Conservation (phyloP, 1,140 invertebrate species). For the Diabrotica virgifera region DNA sequence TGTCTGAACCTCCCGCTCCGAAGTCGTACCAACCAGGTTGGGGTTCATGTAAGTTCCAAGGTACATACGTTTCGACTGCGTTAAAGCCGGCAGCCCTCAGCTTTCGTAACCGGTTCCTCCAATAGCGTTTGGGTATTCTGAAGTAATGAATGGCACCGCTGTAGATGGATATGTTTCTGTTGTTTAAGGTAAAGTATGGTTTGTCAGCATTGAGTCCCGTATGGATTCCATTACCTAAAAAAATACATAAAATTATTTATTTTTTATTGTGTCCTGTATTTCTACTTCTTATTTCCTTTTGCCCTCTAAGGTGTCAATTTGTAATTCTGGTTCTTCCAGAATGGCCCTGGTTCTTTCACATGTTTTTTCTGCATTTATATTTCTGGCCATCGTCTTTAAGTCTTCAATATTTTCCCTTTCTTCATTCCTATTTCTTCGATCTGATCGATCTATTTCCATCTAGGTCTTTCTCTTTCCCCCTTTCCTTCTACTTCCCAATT, state of each 20-base stretch:
- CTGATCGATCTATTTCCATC: too few species aligned
- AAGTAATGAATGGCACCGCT: slow-evolving; percentile 89
- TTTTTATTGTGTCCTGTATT: too few species aligned
- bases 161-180: slow-evolving; percentile 35
- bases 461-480: too few species aligned
- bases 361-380: too few species aligned
- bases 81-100: slow-evolving; percentile 69
- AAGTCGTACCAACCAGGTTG: slow-evolving; percentile 57
- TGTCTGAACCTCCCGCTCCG: slow-evolving; percentile 75
- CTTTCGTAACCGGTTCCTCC: slow-evolving; percentile 21
- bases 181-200: slow-evolving; percentile 36
- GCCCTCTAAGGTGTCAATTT: too few species aligned
- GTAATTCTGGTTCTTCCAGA: too few species aligned
- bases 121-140: slow-evolving; percentile 64
- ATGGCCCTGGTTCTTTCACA: too few species aligned
- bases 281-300: too few species aligned
- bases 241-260: background rate
- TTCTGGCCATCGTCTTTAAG: too few species aligned
- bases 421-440: too few species aligned
- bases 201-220: slow-evolving; percentile 29
- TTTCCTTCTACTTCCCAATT: too few species aligned
- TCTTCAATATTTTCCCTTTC: too few species aligned
- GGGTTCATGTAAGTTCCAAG: slow-evolving; percentile 90
- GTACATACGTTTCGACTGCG: slow-evolving; percentile 88
- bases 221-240: slow-evolving; percentile 29